Evolutionary conservation across 2,888 invertebrate species (phyloP).

Genomic region (Tupiocoris notatus): DNA sequence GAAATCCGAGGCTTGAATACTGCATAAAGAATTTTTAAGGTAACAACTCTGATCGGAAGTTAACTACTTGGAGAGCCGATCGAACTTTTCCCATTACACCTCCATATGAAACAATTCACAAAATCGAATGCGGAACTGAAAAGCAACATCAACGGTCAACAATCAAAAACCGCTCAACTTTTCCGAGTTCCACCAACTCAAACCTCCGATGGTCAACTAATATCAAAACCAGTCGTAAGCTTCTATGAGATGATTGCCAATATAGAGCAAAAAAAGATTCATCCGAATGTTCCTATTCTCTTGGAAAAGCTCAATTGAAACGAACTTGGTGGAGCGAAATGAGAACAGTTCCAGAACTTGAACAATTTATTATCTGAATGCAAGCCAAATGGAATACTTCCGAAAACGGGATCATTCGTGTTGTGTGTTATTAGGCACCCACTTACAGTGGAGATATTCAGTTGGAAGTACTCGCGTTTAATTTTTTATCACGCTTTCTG

Average conservation of each 20-base stretch:
- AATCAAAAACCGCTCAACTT: too few relatives aligned
- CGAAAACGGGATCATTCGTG: too few relatives aligned
- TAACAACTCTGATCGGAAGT: not conserved
- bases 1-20: too few relatives aligned
- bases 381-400: too few relatives aligned
- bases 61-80: not conserved
- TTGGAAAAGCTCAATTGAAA: not conserved
- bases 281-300: not conserved
- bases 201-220: not conserved
- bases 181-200: not conserved
- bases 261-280: not conserved
- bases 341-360: too few relatives aligned
- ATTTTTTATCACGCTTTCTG: too few relatives aligned
- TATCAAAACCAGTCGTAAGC: not conserved
- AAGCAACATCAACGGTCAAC: not conserved
- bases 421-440: too few relatives aligned
- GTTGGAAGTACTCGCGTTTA: too few relatives aligned
- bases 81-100: conserved; percentile 5
- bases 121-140: not conserved
- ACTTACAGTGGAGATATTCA: too few relatives aligned
- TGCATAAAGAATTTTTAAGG: too few relatives aligned
- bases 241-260: not conserved
- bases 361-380: too few relatives aligned
- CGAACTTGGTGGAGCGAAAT: too few relatives aligned
- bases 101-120: conserved; percentile 7